Evolutionary conservation across 2,888 invertebrate genomes (phyloP).

Genomic region (Trichogramma evanescens): DNA sequence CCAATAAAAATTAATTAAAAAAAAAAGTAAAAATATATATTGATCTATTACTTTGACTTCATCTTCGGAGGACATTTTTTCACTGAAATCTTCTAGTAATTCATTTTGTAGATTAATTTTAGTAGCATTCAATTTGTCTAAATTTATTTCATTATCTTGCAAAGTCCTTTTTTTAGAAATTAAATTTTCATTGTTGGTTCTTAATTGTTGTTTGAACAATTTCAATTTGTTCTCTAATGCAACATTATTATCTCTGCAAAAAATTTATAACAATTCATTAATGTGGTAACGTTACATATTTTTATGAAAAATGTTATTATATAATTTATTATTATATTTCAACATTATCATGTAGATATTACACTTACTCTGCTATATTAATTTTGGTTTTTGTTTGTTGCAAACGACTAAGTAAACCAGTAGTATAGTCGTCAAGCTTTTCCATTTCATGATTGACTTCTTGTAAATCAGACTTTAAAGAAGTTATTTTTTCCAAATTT

Average conservation of each 20-base stretch:
- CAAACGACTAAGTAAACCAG: slow-evolving; percentile 89
- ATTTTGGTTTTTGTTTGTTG: slow-evolving; percentile 95
- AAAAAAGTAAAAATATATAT: too few relatives aligned
- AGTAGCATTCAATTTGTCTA: slow-evolving; percentile 93
- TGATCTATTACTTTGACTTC: slow-evolving; percentile 51
- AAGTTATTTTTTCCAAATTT: slow-evolving; percentile 62
- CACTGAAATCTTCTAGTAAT: slow-evolving; percentile 84
- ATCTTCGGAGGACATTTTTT: slow-evolving; percentile 86
- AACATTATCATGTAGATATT: not conserved
- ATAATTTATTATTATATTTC: not conserved
- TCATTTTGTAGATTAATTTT: slow-evolving; percentile 89
- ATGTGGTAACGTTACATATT: too few relatives aligned
- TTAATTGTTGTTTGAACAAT: slow-evolving; percentile 88
- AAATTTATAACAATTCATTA: slow-evolving; percentile 6
- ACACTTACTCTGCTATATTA: slow-evolving; percentile 82
- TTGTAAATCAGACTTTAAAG: slow-evolving; percentile 68
- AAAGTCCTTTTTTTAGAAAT: slow-evolving; percentile 88
- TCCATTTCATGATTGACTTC: slow-evolving; percentile 66
- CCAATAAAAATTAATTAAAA: not conserved
- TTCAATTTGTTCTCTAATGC: slow-evolving; percentile 93
- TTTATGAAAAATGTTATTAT: not conserved
- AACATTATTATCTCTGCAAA: slow-evolving; percentile 77
- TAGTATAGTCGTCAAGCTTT: slow-evolving; percentile 45
- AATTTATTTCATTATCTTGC: slow-evolving; percentile 80
- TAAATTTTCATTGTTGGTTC: slow-evolving; percentile 81